phyloP scores from a whole-genome alignment of 2,113 vertebrate species.

The Strigops habroptila region DNA sequence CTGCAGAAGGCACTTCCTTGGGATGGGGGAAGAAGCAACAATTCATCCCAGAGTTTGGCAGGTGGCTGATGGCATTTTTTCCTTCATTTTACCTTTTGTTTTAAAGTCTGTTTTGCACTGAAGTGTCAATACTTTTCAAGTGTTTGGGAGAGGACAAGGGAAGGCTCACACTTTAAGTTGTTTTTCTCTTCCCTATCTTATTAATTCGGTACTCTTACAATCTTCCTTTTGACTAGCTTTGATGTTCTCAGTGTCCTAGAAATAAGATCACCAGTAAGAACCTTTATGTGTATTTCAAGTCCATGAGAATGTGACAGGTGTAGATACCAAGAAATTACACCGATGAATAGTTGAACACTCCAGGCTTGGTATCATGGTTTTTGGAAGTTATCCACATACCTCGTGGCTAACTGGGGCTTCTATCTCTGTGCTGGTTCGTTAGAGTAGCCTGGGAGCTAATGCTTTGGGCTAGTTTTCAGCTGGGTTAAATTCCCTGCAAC shows the following conservation, averaged over 20 bases:
- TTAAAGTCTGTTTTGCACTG: neutral
- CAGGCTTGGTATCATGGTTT: neutral
- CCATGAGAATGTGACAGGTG: neutral
- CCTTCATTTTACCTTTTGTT: neutral
- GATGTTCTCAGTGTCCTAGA: neutral
- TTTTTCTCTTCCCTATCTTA: neutral
- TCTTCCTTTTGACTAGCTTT: neutral
- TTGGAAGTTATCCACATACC: neutral
- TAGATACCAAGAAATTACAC: neutral
- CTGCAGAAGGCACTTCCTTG: neutral
- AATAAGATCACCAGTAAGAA: neutral
- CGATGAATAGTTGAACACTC: neutral
- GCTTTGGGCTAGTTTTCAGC: neutral
- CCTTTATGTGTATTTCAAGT: neutral
- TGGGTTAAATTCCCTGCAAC: neutral
- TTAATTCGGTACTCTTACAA: neutral
- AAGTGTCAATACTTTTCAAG: neutral
- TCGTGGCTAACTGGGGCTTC: neutral
- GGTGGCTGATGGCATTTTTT: neutral
- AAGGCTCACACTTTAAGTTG: neutral
- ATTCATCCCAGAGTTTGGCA: neutral
- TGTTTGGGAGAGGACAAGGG: neutral
- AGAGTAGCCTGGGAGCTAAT: neutral
- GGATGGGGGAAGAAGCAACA: neutral
- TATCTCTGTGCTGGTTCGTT: neutral